Base-by-base conservation (phyloP, 2,797 vertebrate species). In the Melanotaenia pygmaea region DNA sequence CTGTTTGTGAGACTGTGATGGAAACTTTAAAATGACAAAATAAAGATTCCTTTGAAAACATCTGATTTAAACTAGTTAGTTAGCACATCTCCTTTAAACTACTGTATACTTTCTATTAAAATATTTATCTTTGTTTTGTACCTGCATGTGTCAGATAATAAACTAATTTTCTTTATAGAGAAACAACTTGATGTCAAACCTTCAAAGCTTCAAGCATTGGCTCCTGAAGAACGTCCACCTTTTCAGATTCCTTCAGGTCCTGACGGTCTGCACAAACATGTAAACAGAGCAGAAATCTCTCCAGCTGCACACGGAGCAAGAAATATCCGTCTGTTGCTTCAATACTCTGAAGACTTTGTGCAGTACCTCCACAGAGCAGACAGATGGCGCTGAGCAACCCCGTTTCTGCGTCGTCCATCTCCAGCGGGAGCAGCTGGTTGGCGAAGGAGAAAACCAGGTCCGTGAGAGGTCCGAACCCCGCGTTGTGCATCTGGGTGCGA, bases 401-500 rank as follows among this genome's bases (percentile, higher is more conserved):
- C 0, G 98, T 98, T 92, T 99, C 97, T 0, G 97, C 95, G 0
- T 99, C 97, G 3, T 99, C 97, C 98, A 99, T 98, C 91, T 98
- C 95, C 78, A 99, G 94, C 0, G 97, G 97, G 66, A 99, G 95
- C 88, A 99, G 94, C 95, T 98, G 97, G 84, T 93, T 95, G 86
- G 98, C 98, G 20, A 99, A 99, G 88, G 97, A 95, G 43, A 99
- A 99, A n/a, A 99, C 98, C 50, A 99, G 91, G 92, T 99, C 98
- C 0, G 98, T 99, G 90, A 99, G 96, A 0, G 97, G 97, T 3
- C 97, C 97, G 0, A 99, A 98, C 50, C 97, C 97, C 0, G 97
- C 97, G 6, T 99, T 99, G 95, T 99, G 98, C 98, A 99, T 99
- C 96, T 99, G 98, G 0, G 97, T 98, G 72, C 97, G 96, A 93